A percentile compares a stretch with the other conserved stretches of the same genome.
These are phyloP conservation scores for Tipula helvola DNA, from an alignment of 2,888 invertebrate species.

Conservation along the genomic window DNA sequence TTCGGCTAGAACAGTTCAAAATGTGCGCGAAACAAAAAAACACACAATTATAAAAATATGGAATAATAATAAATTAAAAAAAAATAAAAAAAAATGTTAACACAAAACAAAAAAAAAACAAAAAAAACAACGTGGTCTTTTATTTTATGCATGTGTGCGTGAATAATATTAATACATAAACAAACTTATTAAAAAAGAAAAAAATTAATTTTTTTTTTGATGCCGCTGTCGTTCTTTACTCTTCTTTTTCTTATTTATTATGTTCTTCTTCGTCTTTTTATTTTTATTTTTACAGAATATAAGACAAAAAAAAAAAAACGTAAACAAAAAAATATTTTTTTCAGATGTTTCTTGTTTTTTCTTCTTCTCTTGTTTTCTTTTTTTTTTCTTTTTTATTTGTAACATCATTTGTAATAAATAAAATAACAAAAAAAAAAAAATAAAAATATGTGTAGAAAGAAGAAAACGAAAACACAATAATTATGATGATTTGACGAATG, in stretches of 20 bases:
- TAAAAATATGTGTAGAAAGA: background rate
- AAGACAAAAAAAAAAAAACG: background rate
- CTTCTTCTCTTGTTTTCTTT: background rate
- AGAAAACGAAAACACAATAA: background rate
- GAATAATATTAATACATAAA: background rate
- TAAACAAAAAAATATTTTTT: background rate
- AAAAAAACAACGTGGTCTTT: background rate
- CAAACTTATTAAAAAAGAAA: background rate
- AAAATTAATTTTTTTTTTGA: background rate
- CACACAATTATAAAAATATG: background rate
- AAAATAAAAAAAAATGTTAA: background rate
- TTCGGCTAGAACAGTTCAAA: background rate
- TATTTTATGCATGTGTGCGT: background rate
- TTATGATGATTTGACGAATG: background rate
- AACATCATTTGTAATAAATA: slow-evolving; percentile 4
- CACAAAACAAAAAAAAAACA: background rate
- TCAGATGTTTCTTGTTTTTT: background rate
- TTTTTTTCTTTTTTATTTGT: background rate
- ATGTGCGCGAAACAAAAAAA: background rate
- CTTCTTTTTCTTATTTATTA: background rate
- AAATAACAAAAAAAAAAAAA: background rate
- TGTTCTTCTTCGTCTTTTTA: background rate
- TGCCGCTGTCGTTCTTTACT: background rate
- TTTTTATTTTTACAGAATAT: background rate
- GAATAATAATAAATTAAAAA: background rate